phyloP scores from a whole-genome alignment of 1,140 invertebrate species.

The Panulirus ornatus region DNA sequence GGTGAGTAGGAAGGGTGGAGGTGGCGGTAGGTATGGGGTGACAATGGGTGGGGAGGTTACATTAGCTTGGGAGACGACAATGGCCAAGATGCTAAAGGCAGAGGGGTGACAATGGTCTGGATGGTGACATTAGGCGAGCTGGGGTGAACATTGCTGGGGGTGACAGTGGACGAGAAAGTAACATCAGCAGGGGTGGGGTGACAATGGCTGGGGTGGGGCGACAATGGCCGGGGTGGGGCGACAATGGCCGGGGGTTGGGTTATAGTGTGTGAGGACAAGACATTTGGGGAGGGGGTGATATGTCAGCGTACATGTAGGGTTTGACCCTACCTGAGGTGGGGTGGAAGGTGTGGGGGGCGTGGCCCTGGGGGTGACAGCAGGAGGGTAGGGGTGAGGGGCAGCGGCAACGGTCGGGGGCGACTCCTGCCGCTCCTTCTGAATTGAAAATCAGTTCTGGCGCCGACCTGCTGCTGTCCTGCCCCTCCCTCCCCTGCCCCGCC shows the following conservation, averaged over 20 bases:
- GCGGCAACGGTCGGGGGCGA: background rate
- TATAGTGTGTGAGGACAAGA: background rate
- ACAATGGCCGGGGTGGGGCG: background rate
- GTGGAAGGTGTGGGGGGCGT: background rate
- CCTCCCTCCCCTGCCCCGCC: background rate
- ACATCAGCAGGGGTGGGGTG: background rate
- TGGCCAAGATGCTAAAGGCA: background rate
- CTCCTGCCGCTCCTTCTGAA: slow-evolving; percentile 47
- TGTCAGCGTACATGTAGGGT: background rate
- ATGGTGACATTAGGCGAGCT: background rate
- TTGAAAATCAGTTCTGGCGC: slow-evolving; percentile 63
- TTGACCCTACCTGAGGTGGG: background rate
- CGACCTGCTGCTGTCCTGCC: slow-evolving; percentile 24
- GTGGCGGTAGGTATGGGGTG: background rate
- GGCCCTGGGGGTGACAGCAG: background rate
- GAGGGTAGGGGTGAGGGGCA: background rate
- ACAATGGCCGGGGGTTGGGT: background rate
- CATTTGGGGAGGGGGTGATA: background rate
- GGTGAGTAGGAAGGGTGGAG: background rate
- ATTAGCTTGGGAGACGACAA: background rate
- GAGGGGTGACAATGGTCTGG: background rate
- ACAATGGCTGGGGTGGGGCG: background rate
- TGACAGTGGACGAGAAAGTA: background rate
- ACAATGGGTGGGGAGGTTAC: background rate
- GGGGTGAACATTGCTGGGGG: background rate